Evolutionary conservation across 1,140 invertebrate genomes (phyloP).

Genomic region (Radopholus similis): DNA sequence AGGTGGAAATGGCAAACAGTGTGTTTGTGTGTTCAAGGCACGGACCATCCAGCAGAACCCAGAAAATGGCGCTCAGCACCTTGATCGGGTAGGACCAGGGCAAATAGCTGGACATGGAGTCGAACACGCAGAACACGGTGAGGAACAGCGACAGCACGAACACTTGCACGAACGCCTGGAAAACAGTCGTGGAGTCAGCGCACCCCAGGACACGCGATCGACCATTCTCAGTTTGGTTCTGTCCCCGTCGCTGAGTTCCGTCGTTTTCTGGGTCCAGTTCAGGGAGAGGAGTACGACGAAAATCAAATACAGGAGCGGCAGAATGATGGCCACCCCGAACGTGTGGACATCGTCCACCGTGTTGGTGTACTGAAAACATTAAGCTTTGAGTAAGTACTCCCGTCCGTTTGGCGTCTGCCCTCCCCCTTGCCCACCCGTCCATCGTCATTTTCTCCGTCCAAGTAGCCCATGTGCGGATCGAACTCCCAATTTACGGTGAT

Average conservation of each 20-base stretch:
- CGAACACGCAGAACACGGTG: neutral
- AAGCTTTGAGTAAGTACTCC: neutral
- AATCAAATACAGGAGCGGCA: neutral
- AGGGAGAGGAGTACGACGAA: neutral
- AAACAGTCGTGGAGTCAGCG: neutral
- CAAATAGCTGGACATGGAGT: neutral
- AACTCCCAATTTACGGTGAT: slow-evolving; percentile 1
- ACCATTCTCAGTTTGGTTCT: neutral
- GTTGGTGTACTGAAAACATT: neutral
- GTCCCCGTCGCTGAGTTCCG: neutral
- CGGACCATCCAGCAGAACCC: neutral
- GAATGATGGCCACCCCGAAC: neutral
- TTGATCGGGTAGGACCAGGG: neutral
- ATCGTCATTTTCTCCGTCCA: neutral
- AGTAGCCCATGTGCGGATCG: slow-evolving; percentile 7
- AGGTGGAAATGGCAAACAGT: neutral
- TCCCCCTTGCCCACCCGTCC: neutral
- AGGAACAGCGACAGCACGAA: neutral
- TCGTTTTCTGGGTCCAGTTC: neutral
- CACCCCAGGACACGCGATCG: neutral
- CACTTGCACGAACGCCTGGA: neutral
- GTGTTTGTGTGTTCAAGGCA: neutral
- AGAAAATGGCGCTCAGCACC: neutral
- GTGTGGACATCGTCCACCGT: neutral
- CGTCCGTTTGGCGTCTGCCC: too few relatives aligned